These are phyloP conservation scores for Hexactinellida sp. DNA, from an alignment of 37 sponge, comb jelly and placozoan genomes.

Conservation along the genomic window DNA sequence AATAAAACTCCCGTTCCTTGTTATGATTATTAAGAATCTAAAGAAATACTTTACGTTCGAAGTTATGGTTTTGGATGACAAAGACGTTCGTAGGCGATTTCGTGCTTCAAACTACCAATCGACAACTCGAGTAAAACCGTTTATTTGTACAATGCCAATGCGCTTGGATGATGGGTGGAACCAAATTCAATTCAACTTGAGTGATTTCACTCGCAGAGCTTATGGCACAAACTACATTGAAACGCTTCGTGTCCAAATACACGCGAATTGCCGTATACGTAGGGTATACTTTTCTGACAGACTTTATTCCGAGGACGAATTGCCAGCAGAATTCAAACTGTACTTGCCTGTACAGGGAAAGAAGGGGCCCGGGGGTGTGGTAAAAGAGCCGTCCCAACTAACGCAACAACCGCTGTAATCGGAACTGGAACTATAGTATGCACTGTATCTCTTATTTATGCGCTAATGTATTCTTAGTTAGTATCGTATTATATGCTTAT, in stretches of 20 bases:
- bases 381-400: not conserved
- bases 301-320: conserved; percentile 92
- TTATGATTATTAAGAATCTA: conserved; percentile 98
- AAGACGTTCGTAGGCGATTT: conserved; percentile 80
- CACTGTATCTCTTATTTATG: not conserved
- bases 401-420: not conserved
- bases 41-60: conserved; percentile 99
- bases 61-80: conserved; percentile 94
- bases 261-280: conserved; percentile 98
- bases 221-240: conserved; percentile 99
- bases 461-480: not conserved
- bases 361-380: not conserved
- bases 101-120: conserved; percentile 97
- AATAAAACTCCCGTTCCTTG: conserved; percentile 91
- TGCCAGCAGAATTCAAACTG: conserved; percentile 97
- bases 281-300: conserved; percentile 95
- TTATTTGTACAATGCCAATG: conserved; percentile 99
- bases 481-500: no score
- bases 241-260: conserved; percentile 89
- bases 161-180: conserved; percentile 98
- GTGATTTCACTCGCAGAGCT: conserved; percentile 93
- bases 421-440: not conserved
- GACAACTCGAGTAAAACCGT: conserved; percentile 91
- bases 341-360: conserved; percentile 86
- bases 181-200: conserved; percentile 97